Evolutionary conservation across 2,888 invertebrate genomes (phyloP), one percentile per base, ranked within the genome.

Genomic region (Theodoxus fluviatilis): DNA sequence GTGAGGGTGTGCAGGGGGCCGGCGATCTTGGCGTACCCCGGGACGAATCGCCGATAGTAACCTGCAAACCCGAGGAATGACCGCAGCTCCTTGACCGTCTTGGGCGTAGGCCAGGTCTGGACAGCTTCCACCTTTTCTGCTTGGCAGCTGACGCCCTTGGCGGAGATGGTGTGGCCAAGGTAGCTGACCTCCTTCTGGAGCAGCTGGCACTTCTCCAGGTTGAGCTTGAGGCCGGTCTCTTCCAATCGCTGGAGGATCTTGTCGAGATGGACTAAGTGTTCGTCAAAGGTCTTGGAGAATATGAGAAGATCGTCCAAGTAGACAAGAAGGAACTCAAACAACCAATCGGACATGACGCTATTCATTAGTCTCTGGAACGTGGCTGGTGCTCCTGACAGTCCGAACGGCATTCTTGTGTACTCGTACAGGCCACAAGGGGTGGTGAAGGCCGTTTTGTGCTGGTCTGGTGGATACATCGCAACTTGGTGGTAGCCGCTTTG

Each of bases 221-320:
- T 73, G 1, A 78, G 64, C 55, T 76, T 78, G 7, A 76, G 52
- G 6, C 75, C 73, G n/a, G 70, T 71, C 1, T 67, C 61, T 2
- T 52, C 9, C 1, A 76, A 28, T 0, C 70, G 9, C 12, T 28
- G 31, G 18, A 76, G 37, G 2, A 74, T 71, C 28, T 28, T 43
- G 28, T 69, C 65, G 0, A 77, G 52, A 38, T 68, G 43, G n/a
- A 68, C n/a, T 3, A 74, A 22, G 12, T 64, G 68, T 12, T 72
- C 66, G 1, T 68, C 65, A 33, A 75, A 68, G 3, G 72, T 57
- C 25, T 66, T 52, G 1, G 70, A 64, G 18, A 40, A 69, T 2
- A 72, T 31, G 33, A 68, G 22, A 18, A 59, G 3, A 18, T 67
- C 52, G 35, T 67, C 67, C 7, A 68, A 52, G 61, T 68, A 68